Conservation (phyloP, 2,113 vertebrate genomes). For the Lates calcarifer region DNA sequence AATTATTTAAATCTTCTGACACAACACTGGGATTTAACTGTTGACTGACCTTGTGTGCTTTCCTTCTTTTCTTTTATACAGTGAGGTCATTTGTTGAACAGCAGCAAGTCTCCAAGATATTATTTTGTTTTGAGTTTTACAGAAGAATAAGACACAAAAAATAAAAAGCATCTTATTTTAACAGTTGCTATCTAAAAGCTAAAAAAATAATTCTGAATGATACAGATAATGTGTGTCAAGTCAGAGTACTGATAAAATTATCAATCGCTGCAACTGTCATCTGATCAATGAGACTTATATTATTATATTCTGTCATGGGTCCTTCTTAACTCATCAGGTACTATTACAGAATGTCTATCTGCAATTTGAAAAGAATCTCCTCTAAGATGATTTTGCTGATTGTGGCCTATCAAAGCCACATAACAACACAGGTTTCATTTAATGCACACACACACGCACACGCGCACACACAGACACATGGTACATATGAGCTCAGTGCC, state of each 20-base stretch:
- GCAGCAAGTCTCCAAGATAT: too few relatives aligned
- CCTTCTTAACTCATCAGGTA: background rate
- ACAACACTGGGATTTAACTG: background rate
- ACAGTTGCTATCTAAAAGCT: too few relatives aligned
- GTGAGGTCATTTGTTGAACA: too few relatives aligned
- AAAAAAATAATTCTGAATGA: too few relatives aligned
- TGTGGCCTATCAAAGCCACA: constrained; percentile 25
- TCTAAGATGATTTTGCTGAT: constrained; percentile 1
- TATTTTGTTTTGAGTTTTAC: too few relatives aligned
- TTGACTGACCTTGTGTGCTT: background rate
- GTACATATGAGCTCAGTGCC: constrained; percentile 7
- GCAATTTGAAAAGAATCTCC: background rate
- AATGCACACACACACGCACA: constrained; percentile 8
- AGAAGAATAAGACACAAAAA: too few relatives aligned
- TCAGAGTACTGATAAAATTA: too few relatives aligned
- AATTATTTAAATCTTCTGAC: background rate
- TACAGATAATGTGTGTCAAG: too few relatives aligned
- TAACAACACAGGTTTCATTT: constrained; percentile 2
- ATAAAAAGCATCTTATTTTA: too few relatives aligned
- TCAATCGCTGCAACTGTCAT: background rate
- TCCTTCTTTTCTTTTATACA: background rate
- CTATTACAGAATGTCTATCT: background rate
- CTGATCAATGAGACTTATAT: background rate
- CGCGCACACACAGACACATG: constrained; percentile 7
- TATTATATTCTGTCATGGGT: background rate